These are phyloP conservation scores for Paramormyrops kingsleyae DNA, from an alignment of 2,113 vertebrate species.

Conservation along the genomic window DNA sequence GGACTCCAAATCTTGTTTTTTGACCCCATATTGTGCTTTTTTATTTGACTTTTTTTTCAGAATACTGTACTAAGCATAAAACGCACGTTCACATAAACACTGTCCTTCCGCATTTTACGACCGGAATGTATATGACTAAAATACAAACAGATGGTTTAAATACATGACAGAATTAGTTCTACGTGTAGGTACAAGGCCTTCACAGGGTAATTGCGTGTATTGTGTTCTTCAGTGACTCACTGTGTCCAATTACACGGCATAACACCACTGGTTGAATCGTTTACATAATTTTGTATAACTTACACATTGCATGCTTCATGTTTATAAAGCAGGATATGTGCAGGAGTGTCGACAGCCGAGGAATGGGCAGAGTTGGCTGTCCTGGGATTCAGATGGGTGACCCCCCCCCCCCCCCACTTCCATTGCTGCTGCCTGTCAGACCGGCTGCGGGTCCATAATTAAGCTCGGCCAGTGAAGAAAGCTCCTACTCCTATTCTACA, in stretches of 20 bases:
- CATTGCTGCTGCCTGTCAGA: not conserved
- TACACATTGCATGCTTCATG: not conserved
- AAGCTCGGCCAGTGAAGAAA: not conserved
- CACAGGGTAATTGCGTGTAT: not conserved
- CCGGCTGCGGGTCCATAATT: not conserved
- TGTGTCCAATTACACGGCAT: not conserved
- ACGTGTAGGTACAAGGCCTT: not conserved
- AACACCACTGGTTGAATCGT: not conserved
- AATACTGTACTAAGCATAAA: not conserved
- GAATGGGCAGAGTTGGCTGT: not conserved
- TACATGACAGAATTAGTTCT: not conserved
- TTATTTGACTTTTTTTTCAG: not conserved
- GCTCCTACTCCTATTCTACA: not conserved
- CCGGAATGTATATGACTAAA: not conserved
- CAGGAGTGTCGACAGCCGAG: not conserved
- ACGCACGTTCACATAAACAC: not conserved
- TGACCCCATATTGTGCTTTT: not conserved
- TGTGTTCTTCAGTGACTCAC: constrained; percentile 4
- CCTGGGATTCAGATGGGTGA: not conserved
- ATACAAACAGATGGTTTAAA: not conserved
- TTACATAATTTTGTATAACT: not conserved
- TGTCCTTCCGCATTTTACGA: not conserved
- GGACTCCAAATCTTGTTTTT: not conserved
- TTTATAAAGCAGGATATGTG: not conserved
- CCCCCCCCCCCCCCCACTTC: not conserved